Evolutionary conservation across 1,140 invertebrate genomes (phyloP).

Genomic region (Calephelis nemesis): DNA sequence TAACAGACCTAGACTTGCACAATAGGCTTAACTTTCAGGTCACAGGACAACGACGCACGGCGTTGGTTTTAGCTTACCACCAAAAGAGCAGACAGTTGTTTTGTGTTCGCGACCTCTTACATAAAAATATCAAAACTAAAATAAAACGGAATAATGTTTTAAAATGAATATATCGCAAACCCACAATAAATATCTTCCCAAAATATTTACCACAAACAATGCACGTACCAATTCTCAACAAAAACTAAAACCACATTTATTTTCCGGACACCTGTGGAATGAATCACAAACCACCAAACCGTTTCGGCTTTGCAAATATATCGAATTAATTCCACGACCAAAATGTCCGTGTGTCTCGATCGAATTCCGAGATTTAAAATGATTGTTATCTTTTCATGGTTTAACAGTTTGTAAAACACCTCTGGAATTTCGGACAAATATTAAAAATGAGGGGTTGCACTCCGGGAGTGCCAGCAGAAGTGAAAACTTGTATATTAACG

Average conservation of each 20-base stretch:
- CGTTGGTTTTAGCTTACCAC: no score
- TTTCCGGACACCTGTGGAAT: constrained; percentile 6
- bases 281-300: constrained; percentile 5
- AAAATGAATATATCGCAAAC: no score
- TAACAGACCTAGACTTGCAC: no score
- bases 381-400: constrained; percentile 8
- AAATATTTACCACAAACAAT: background rate
- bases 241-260: constrained; percentile 5
- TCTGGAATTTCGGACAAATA: no score
- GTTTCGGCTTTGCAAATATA: constrained; percentile 10
- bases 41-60: no score
- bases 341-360: constrained; percentile 5
- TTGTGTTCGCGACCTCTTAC: no score
- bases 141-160: background rate
- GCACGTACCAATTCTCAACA: background rate
- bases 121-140: no score
- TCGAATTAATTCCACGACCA: constrained; percentile 4
- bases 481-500: no score
- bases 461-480: no score
- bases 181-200: background rate
- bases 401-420: background rate
- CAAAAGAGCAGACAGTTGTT: no score
- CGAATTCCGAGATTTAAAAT: background rate
- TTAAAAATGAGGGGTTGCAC: no score
- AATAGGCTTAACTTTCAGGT: no score